Percentiles rank a stretch among this genome's conserved stretches.
phyloP scores from a whole-genome alignment of 2,797 vertebrate genomes.

The Tinamus major region DNA sequence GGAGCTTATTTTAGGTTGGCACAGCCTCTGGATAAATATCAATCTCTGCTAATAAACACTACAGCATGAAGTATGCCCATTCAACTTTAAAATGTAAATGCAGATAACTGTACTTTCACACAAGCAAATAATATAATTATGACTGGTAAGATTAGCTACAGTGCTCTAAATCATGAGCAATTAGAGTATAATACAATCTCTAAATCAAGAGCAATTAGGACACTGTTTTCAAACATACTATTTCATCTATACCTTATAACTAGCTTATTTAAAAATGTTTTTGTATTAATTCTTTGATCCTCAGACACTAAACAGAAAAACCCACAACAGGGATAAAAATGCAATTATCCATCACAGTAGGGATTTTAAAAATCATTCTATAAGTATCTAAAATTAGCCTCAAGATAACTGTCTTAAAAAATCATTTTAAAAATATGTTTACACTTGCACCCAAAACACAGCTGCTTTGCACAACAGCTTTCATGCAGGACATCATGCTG shows the following conservation, averaged over 20 bases:
- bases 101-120: neutral
- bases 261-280: neutral
- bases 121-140: constrained; percentile 10
- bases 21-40: neutral
- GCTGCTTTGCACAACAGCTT: neutral
- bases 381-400: neutral
- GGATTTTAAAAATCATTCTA: neutral
- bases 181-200: constrained; percentile 14
- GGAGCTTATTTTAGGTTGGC: constrained; percentile 27
- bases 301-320: neutral
- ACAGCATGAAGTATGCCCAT: neutral
- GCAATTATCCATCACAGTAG: neutral
- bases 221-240: neutral
- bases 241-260: neutral
- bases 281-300: constrained; percentile 15
- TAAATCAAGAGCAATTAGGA: constrained; percentile 44
- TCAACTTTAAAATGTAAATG: constrained; percentile 27
- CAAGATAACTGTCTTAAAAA: neutral
- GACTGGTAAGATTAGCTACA: constrained; percentile 38
- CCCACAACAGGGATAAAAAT: neutral
- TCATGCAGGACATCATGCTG: neutral
- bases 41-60: neutral
- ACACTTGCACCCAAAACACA: neutral
- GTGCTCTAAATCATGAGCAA: constrained; percentile 9
- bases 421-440: neutral